Percentiles rank a stretch among this genome's conserved stretches.
phyloP scores from a whole-genome alignment of 1,140 invertebrate species.

The Ectropis grisescens region DNA sequence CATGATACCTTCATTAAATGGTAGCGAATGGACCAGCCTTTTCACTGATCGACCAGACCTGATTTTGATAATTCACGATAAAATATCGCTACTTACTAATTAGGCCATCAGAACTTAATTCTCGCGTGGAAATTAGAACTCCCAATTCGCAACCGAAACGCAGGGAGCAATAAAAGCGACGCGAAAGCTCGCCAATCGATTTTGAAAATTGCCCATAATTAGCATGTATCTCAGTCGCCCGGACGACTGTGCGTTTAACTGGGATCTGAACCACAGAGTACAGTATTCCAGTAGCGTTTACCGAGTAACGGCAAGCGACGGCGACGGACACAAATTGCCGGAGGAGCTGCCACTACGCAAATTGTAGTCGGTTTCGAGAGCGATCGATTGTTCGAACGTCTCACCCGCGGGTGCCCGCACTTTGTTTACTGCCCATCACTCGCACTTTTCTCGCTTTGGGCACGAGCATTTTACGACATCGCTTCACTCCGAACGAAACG shows the following conservation, averaged over 20 bases:
- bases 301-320: slow-evolving; percentile 53
- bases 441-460: slow-evolving; percentile 8
- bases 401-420: slow-evolving; percentile 7
- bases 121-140: too few relatives aligned
- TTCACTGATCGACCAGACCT: slow-evolving; percentile 5
- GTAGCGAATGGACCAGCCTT: slow-evolving; percentile 28
- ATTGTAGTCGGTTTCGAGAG: slow-evolving; percentile 38
- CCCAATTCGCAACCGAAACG: too few relatives aligned
- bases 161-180: slow-evolving; percentile 49
- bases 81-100: too few relatives aligned
- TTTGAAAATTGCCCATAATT: slow-evolving; percentile 68
- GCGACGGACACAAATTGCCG: slow-evolving; percentile 62
- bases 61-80: slow-evolving; percentile 11
- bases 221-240: slow-evolving; percentile 57
- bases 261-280: slow-evolving; percentile 52
- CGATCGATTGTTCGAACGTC: slow-evolving; percentile 42
- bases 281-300: slow-evolving; percentile 67
- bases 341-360: slow-evolving; percentile 55
- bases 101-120: too few relatives aligned
- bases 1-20: slow-evolving; percentile 61
- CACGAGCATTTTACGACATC: too few relatives aligned
- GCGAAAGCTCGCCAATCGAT: slow-evolving; percentile 60
- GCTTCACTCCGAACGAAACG: too few relatives aligned
- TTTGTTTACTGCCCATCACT: slow-evolving; percentile 3
- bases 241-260: slow-evolving; percentile 52